These are phyloP conservation scores for Dione juno DNA, from an alignment of 2,888 invertebrate genomes.

Conservation along the genomic window DNA sequence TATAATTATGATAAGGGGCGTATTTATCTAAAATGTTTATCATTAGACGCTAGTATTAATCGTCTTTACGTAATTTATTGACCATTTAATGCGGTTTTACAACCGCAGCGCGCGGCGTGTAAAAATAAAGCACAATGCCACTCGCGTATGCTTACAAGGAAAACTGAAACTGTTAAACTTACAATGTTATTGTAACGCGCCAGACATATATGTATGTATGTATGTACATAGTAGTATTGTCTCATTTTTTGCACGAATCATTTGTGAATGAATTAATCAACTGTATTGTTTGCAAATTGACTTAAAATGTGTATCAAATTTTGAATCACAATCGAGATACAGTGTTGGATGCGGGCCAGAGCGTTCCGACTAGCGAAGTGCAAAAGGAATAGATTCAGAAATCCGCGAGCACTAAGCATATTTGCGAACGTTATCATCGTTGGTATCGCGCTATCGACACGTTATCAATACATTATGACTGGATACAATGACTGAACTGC, in stretches of 20 bases:
- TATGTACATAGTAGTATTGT: neutral
- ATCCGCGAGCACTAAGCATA: slow-evolving; percentile 15
- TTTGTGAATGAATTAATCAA: slow-evolving; percentile 37
- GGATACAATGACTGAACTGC: slow-evolving; percentile 3
- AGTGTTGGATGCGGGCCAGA: slow-evolving; percentile 37
- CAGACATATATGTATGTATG: neutral
- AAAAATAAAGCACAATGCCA: slow-evolving; percentile 35
- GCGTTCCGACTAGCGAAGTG: slow-evolving; percentile 27
- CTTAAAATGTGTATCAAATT: slow-evolving; percentile 32
- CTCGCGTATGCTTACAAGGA: slow-evolving; percentile 15
- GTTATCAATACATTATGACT: slow-evolving; percentile 28
- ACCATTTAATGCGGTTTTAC: slow-evolving; percentile 10
- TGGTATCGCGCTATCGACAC: slow-evolving; percentile 27
- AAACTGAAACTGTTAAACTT: slow-evolving; percentile 22
- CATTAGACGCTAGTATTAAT: slow-evolving; percentile 3
- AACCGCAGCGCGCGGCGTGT: slow-evolving; percentile 14
- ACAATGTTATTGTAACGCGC: neutral
- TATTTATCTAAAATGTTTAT: slow-evolving; percentile 8
- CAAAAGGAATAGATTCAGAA: slow-evolving; percentile 23
- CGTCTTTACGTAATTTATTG: slow-evolving; percentile 5
- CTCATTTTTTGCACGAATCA: slow-evolving; percentile 11
- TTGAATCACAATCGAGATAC: slow-evolving; percentile 30
- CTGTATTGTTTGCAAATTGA: slow-evolving; percentile 37
- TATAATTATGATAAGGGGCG: neutral
- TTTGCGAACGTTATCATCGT: slow-evolving; percentile 24